phyloP scores from a whole-genome alignment of 1,140 invertebrate species.

The Sipha flava region DNA sequence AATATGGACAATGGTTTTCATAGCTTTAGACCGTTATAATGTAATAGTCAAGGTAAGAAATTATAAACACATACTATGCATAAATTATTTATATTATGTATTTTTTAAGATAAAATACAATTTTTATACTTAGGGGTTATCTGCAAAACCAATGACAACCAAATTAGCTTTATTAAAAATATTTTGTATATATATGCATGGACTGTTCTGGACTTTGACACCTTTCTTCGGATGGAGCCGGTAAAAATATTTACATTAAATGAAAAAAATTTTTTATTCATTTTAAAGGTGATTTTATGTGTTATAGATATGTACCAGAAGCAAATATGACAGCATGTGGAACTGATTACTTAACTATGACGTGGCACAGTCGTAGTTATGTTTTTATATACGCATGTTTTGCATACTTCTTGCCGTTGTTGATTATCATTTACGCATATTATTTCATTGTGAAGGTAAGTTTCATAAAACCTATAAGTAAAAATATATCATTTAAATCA shows the following conservation, averaged over 20 bases:
- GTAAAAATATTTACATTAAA: slow-evolving; percentile 44
- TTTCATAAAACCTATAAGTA: not conserved
- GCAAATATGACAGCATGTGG: slow-evolving; percentile 79
- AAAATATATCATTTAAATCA: not conserved
- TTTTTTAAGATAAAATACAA: not conserved
- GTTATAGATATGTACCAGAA: slow-evolving; percentile 69
- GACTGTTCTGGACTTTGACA: slow-evolving; percentile 57
- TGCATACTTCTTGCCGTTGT: slow-evolving; percentile 62
- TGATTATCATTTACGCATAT: slow-evolving; percentile 67
- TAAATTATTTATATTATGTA: not conserved
- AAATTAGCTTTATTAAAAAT: slow-evolving; percentile 60
- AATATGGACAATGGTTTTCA: slow-evolving; percentile 75
- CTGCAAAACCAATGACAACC: slow-evolving; percentile 60
- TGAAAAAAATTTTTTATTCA: not conserved
- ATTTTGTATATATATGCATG: slow-evolving; percentile 59
- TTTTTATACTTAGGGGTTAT: slow-evolving; percentile 49
- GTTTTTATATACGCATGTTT: slow-evolving; percentile 61
- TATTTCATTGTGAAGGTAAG: slow-evolving; percentile 63
- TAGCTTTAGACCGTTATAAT: slow-evolving; percentile 73
- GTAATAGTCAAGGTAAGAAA: slow-evolving; percentile 62
- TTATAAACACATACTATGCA: not conserved
- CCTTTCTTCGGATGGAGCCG: slow-evolving; percentile 74
- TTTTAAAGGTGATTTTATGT: not conserved
- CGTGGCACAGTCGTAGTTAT: slow-evolving; percentile 58
- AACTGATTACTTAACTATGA: slow-evolving; percentile 67